Base-by-base conservation (phyloP, 2,797 vertebrate genomes). In the Linurgus olivaceus region DNA sequence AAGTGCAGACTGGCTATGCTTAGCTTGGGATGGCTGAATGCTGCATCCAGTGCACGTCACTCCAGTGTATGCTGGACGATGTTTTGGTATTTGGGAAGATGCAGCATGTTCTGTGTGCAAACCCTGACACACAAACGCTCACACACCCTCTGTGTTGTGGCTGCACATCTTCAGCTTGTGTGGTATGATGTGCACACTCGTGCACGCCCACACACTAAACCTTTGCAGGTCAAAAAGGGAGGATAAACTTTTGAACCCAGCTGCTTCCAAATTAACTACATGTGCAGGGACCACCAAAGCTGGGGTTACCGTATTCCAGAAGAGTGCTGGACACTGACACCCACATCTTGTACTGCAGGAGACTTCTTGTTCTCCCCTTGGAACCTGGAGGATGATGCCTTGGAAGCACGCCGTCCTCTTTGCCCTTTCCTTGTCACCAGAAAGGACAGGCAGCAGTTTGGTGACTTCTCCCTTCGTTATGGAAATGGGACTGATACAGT, bases 241-340 rank as follows among this genome's bases (percentile, higher is more conserved):
- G 94, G 93, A 71, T 97, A 96, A 96, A 96, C 96, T 96, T 85
- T 96, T 94, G 89, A 97, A 97, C 97, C 47, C 95, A 87, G 76
- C 67, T 79, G 84, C 88, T 95, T 94, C 92, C 93, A 94, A 95
- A 97, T 96, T 94, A 92, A 94, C 96, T 93, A 58, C 92, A 88
- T 86, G 93, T 96, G 81, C 76, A 55, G 76, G 90, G 97, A 96
- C 95, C 93, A 90, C 86, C 78, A 31, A 81, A 88, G 91, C 95
- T 73, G 95, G 96, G 95, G 91, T 96, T 96, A 82, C 92, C 12
- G 15, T 81, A 86, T 90, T 94, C 66, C 92, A 93, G 83, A 89
- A 79, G 1, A 93, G 94, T 77, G 87, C 86, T 2, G 78, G 95
- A 86, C 86, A 51, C 81, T 67, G 90, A 94, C 93, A 86, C 93